Evolutionary conservation across 2,113 vertebrate genomes (phyloP).

Genomic region (Gallinago paraguaiae): DNA sequence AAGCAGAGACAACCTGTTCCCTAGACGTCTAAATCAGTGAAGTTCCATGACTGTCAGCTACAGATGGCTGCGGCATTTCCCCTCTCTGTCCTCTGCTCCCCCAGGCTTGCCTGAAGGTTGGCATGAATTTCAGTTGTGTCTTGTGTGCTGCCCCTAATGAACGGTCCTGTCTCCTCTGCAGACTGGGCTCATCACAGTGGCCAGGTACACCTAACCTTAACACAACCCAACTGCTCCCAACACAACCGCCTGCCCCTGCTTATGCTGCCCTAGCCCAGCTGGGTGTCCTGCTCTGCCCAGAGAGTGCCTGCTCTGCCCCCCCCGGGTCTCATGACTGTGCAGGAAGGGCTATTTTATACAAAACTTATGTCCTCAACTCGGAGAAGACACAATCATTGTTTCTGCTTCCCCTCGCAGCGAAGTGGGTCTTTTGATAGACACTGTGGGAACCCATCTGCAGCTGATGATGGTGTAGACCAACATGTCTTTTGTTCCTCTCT

Average conservation of each 20-base stretch:
- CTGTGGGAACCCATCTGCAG: background rate
- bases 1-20: background rate
- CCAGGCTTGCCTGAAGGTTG: background rate
- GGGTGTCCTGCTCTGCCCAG: background rate
- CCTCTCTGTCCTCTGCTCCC: background rate
- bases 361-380: background rate
- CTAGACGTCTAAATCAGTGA: background rate
- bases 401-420: background rate
- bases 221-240: background rate
- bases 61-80: background rate
- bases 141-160: background rate
- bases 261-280: background rate
- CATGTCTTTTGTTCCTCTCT: background rate
- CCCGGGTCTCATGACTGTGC: rapidly evolving
- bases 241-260: background rate
- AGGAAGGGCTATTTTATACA: background rate
- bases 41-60: background rate
- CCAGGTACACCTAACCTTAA: background rate
- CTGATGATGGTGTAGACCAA: background rate
- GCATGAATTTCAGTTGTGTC: background rate
- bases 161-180: background rate
- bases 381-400: background rate
- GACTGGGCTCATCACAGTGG: too few species aligned
- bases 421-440: background rate
- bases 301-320: background rate